phyloP scores from a whole-genome alignment of 2,113 vertebrate species.

The Lagopus leucura region DNA sequence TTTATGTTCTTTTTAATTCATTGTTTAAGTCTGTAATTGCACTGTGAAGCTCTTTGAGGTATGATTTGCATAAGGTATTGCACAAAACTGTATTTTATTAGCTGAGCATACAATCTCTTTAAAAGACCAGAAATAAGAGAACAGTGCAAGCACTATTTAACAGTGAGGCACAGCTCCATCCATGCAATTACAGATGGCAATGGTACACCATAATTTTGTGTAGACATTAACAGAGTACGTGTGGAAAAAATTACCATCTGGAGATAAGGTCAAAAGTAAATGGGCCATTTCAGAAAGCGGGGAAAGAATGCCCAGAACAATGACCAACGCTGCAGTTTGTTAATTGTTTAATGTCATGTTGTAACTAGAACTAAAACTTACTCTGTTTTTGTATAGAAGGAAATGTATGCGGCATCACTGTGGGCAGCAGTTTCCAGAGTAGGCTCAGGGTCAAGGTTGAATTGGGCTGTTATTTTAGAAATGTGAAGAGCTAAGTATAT shows the following conservation, averaged over 20 bases:
- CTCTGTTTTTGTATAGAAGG: slow-evolving; percentile 8
- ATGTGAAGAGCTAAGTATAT: slow-evolving; percentile 23
- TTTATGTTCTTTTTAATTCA: not conserved
- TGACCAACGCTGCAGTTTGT: slow-evolving; percentile 6
- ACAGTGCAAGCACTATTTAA: not conserved
- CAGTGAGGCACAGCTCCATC: not conserved
- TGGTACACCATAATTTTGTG: not conserved
- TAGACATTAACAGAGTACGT: not conserved
- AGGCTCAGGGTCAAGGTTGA: slow-evolving; percentile 57
- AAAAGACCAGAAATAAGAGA: not conserved
- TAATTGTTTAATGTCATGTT: slow-evolving; percentile 52
- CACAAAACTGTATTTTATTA: not conserved
- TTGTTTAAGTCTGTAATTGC: fast-evolving
- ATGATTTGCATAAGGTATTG: not conserved
- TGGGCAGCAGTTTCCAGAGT: slow-evolving; percentile 61
- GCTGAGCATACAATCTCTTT: not conserved
- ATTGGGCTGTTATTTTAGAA: slow-evolving; percentile 60
- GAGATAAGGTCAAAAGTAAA: slow-evolving; percentile 72
- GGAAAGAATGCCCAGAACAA: slow-evolving; percentile 58
- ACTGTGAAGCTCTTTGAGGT: not conserved
- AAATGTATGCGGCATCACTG: slow-evolving; percentile 51
- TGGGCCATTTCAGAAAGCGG: slow-evolving; percentile 55
- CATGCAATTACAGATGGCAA: not conserved
- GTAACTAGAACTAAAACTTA: slow-evolving; percentile 45
- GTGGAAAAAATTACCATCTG: slow-evolving; percentile 46